Conservation (phyloP, 2,113 vertebrate genomes). For the Syrmaticus mikado region DNA sequence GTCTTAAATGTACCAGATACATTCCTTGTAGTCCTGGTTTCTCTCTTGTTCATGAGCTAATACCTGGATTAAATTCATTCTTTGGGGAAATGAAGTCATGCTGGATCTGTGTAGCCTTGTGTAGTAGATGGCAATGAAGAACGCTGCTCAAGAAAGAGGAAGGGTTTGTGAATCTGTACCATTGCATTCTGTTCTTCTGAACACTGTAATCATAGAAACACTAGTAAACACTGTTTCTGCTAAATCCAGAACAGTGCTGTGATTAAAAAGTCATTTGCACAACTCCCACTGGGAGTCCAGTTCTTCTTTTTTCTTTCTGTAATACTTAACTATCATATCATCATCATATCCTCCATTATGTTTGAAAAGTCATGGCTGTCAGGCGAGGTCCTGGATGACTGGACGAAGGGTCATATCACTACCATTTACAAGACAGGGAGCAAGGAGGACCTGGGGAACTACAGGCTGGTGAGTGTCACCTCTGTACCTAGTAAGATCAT, state of each 20-base stretch:
- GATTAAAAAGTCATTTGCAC: not conserved
- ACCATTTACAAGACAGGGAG: too few species aligned
- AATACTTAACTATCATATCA: not conserved
- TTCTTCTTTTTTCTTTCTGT: not conserved
- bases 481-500: too few species aligned
- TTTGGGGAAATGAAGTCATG: not conserved
- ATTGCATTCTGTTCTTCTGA: not conserved
- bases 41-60: not conserved
- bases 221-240: not conserved
- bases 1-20: not conserved
- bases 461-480: too few species aligned
- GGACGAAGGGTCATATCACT: too few species aligned
- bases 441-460: too few species aligned
- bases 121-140: not conserved
- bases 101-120: not conserved
- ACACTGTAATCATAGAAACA: not conserved
- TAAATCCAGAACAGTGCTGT: not conserved
- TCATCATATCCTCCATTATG: too few species aligned
- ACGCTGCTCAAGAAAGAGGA: not conserved
- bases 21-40: not conserved
- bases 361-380: too few species aligned
- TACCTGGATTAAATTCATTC: not conserved
- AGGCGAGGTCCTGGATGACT: too few species aligned
- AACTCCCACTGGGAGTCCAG: not conserved
- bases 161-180: not conserved